Evolutionary conservation across 2,797 vertebrate genomes (phyloP).

Genomic region (Cercopithecus hamlyni): DNA sequence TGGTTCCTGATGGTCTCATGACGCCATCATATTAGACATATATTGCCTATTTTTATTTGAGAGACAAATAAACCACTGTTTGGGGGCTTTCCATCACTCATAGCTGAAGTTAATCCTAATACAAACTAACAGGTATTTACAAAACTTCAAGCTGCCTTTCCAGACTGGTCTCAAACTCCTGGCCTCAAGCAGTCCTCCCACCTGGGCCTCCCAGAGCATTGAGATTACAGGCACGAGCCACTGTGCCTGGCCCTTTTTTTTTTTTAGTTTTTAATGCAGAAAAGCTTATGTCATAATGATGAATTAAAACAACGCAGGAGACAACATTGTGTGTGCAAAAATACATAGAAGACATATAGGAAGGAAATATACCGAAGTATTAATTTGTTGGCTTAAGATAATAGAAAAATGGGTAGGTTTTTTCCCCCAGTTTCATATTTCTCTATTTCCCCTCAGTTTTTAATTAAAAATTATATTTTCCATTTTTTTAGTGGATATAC

Average conservation of each 20-base stretch:
- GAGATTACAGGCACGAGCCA: too few relatives aligned
- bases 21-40: background rate
- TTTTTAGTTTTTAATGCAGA: background rate
- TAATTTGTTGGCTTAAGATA: background rate
- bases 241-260: too few relatives aligned
- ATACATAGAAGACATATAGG: background rate
- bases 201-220: too few relatives aligned
- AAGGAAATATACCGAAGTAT: background rate
- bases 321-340: background rate
- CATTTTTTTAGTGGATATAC: background rate
- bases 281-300: background rate
- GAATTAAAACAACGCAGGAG: background rate
- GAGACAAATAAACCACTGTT: background rate
- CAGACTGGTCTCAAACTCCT: too few relatives aligned
- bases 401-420: background rate
- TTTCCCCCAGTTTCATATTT: background rate
- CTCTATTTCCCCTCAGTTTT: background rate
- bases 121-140: background rate
- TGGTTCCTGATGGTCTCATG: background rate
- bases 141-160: background rate
- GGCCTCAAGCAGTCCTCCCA: too few relatives aligned
- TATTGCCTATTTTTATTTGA: background rate
- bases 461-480: background rate
- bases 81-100: background rate
- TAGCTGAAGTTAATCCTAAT: constrained; percentile 39